Evolutionary conservation across 2,113 vertebrate species (phyloP), one percentile per base, ranked within the genome.

Genomic region (Mesembrinibis cayennensis): DNA sequence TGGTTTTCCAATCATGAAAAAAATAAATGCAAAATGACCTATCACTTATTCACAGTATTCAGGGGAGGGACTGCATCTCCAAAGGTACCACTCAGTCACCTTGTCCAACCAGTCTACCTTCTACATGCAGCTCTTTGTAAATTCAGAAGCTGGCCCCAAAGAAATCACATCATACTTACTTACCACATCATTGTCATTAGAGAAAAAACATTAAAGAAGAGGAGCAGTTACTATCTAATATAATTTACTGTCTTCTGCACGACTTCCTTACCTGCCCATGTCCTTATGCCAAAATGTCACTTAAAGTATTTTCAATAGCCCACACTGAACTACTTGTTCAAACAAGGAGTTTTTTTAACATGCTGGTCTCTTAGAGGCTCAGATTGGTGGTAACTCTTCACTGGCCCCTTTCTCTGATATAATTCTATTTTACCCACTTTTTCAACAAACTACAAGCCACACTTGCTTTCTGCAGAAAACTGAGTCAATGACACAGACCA

Each of bases 101-200:
- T 58, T 27, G 36, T 32, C n/a, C 32, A 87, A 79, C 30, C 16
- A 63, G 13, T 18, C 45, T 42, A 36, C 27, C 16, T 80, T 70
- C 66, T 11, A 80, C 26, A 56, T 3, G 6, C 2, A 55, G 44
- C 40, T 49, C 25, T 66, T 36, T 10, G 12, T 25, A 72, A 83
- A 72, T 22, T 62, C 2, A 4, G 36, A 90, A 59, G 15, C 11
- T 50, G 61, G 38, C 5, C 29, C 16, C 42, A 70, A 73, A 94
- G 44, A 85, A 73, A 34, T 42, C 25, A 79, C 0, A 1, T n/a
- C 38, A 56, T 36, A 50, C 2, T 69, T 66, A 62, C 16, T 47
- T 67, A 49, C 9, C 13, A 44, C 0, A 1, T 5, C 2, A 3
- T 6, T 50, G 22, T 44, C 55, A 36, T 40, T 22, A 32, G 6